Percentiles rank a stretch among this genome's conserved stretches.
Evolutionary conservation across 2,888 invertebrate genomes (phyloP).

Genomic region (Rhaphigaster nebulosa): DNA sequence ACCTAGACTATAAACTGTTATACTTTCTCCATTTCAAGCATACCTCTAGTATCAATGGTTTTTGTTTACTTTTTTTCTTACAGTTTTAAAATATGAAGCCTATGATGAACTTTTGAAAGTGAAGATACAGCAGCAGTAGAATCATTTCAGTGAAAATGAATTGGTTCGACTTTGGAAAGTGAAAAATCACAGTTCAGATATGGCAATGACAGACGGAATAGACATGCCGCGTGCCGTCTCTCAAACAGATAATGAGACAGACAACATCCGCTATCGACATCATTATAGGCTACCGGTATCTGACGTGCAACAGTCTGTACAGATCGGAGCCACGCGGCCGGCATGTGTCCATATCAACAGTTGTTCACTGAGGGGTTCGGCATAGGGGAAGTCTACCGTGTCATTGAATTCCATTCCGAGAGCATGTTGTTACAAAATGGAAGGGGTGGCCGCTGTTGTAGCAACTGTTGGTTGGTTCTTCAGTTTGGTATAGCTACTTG

Average conservation of each 20-base stretch:
- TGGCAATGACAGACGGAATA: neutral
- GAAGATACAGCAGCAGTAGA: neutral
- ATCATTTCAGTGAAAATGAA: neutral
- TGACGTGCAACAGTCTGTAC: slow-evolving; percentile 19
- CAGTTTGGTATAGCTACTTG: neutral
- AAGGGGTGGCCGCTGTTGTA: neutral
- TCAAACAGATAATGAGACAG: slow-evolving; percentile 24
- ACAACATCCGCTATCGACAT: neutral
- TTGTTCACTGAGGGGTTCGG: neutral
- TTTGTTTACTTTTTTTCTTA: too few relatives aligned
- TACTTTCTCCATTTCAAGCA: too few relatives aligned
- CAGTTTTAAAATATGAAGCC: neutral
- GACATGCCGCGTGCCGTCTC: neutral
- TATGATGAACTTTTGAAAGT: neutral
- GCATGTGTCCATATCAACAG: slow-evolving; percentile 32
- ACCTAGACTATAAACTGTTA: too few relatives aligned
- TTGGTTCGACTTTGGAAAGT: neutral
- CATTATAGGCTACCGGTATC: slow-evolving; percentile 24
- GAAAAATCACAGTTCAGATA: neutral
- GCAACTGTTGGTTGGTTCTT: neutral
- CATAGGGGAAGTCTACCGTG: slow-evolving; percentile 5
- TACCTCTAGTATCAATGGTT: too few relatives aligned
- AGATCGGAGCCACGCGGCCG: slow-evolving; percentile 45
- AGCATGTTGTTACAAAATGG: neutral
- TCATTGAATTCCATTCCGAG: neutral